phyloP scores from a whole-genome alignment of 1,140 invertebrate genomes.

The Neodiprion fabricii region DNA sequence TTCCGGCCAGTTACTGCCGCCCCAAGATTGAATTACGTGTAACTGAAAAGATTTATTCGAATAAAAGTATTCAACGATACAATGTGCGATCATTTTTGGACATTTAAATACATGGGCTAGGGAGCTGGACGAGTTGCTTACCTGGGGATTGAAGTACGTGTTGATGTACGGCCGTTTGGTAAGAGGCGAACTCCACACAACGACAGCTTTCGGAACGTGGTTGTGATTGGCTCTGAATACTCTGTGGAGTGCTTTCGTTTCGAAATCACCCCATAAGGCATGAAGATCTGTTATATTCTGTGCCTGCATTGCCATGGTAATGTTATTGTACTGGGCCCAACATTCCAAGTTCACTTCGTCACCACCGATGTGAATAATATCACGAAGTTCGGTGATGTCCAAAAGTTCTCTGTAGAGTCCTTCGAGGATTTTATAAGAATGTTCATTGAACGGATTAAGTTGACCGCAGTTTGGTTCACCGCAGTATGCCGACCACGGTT shows the following conservation, averaged over 20 bases:
- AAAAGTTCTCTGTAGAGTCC: slow-evolving; percentile 67
- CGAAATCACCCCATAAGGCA: slow-evolving; percentile 80
- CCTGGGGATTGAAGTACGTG: slow-evolving; percentile 66
- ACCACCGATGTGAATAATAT: slow-evolving; percentile 83
- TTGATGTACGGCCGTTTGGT: slow-evolving; percentile 74
- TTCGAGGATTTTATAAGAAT: slow-evolving; percentile 73
- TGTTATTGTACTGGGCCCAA: slow-evolving; percentile 69
- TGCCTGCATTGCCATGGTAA: slow-evolving; percentile 62
- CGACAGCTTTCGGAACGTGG: slow-evolving; percentile 66
- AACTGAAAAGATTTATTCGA: slow-evolving; percentile 19
- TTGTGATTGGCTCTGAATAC: slow-evolving; percentile 72
- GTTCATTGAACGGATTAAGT: slow-evolving; percentile 80
- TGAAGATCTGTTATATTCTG: slow-evolving; percentile 76
- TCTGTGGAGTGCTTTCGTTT: slow-evolving; percentile 67
- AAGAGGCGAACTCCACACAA: slow-evolving; percentile 82
- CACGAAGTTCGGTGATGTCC: slow-evolving; percentile 58
- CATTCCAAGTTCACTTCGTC: slow-evolving; percentile 84
- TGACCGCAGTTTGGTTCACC: slow-evolving; percentile 87
- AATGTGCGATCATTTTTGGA: too few species aligned
- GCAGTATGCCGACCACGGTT: slow-evolving; percentile 77
- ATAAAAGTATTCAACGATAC: too few species aligned
- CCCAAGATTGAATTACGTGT: slow-evolving; percentile 75
- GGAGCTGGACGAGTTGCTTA: background rate
- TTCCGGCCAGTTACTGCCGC: slow-evolving; percentile 77
- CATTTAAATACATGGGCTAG: too few species aligned